phyloP scores from a whole-genome alignment of 2,888 invertebrate species.

The Altica lythri region DNA sequence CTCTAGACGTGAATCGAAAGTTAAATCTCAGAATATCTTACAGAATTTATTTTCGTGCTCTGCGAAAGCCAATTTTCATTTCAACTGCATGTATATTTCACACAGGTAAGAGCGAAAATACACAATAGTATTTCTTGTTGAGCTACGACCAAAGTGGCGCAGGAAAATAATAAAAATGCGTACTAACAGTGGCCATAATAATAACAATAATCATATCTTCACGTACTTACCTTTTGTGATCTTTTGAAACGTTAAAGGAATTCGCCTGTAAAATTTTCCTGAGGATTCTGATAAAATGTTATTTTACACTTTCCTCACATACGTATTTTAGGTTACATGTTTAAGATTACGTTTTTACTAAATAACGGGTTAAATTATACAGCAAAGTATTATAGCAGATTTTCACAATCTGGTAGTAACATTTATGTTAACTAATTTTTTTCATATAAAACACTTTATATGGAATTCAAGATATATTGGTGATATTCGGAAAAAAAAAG shows the following conservation, averaged over 20 bases:
- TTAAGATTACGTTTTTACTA: no score
- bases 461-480: no score
- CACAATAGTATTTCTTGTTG: constrained; percentile 26
- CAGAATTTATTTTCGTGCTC: constrained; percentile 20
- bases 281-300: background rate
- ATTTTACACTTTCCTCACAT: no score
- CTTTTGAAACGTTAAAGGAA: constrained; percentile 18
- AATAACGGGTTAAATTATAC: no score
- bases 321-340: no score
- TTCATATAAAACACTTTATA: no score
- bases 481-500: no score
- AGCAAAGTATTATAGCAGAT: no score
- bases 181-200: constrained; percentile 33
- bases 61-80: constrained; percentile 32
- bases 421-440: no score
- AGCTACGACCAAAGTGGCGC: constrained; percentile 21
- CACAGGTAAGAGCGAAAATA: constrained; percentile 25
- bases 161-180: constrained; percentile 30
- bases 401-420: no score
- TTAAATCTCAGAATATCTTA: constrained; percentile 41
- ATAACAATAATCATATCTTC: constrained; percentile 37
- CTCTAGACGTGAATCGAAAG: constrained; percentile 45
- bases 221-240: constrained; percentile 17
- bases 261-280: background rate
- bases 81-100: constrained; percentile 32